Evolutionary conservation across 2,113 vertebrate genomes (phyloP).

Genomic region (Lepus timidus): DNA sequence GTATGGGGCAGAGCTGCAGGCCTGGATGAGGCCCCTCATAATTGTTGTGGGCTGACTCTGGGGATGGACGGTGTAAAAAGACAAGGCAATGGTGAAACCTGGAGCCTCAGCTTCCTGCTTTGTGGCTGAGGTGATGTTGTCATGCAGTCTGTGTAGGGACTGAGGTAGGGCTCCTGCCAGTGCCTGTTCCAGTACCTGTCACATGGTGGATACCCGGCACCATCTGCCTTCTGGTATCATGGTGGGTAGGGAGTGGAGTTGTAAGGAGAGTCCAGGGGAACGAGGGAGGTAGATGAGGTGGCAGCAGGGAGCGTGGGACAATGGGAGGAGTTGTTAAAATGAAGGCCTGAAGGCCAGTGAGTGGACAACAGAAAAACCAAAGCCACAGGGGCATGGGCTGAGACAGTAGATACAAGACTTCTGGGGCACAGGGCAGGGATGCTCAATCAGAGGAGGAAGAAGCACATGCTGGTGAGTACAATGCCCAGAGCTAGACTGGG

Average conservation of each 20-base stretch:
- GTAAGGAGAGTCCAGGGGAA: no score
- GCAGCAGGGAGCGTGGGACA: no score
- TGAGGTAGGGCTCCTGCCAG: rapidly evolving
- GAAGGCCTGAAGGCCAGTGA: not conserved
- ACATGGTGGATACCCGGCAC: rapidly evolving
- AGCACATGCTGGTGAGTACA: not conserved
- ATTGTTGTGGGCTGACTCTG: rapidly evolving
- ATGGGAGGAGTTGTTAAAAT: not conserved
- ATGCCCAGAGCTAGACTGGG: no score
- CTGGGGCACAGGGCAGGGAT: not conserved
- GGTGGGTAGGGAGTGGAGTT: not conserved
- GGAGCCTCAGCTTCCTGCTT: not conserved
- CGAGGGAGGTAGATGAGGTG: no score
- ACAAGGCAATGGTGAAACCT: not conserved
- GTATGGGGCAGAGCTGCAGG: no score
- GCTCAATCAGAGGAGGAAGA: no score
- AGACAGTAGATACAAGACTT: not conserved
- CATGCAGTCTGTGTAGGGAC: no score
- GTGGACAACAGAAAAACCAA: not conserved
- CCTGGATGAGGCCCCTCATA: no score
- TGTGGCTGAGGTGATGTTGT: not conserved
- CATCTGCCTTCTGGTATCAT: not conserved
- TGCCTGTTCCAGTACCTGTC: not conserved
- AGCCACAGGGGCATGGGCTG: not conserved
- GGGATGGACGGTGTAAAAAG: rapidly evolving